A percentile compares a stretch with the other conserved stretches of the same genome.
These are phyloP conservation scores for Orthosia cruda DNA, from an alignment of 2,888 invertebrate species.

Conservation along the genomic window DNA sequence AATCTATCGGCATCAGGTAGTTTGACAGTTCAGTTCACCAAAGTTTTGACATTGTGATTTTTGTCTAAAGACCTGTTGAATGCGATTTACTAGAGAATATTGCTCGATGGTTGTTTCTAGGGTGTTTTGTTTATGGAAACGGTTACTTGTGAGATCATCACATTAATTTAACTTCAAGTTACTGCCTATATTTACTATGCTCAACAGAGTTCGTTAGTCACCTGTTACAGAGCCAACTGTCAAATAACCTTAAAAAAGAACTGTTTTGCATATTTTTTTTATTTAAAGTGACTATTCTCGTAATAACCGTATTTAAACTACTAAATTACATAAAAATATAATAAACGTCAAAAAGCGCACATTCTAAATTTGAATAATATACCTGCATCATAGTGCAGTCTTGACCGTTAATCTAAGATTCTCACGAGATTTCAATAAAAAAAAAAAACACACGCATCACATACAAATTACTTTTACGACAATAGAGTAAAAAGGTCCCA, in stretches of 20 bases:
- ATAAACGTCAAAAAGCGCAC: constrained; percentile 3
- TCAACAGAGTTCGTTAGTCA: constrained; percentile 3
- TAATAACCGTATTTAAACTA: background rate
- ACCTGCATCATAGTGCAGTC: constrained; percentile 38
- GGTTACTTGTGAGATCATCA: background rate
- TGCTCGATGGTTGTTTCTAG: background rate
- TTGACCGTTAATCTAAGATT: constrained; percentile 66
- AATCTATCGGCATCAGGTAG: background rate
- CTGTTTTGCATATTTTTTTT: constrained; percentile 1
- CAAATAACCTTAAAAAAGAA: constrained; percentile 1
- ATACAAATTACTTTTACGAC: constrained; percentile 74
- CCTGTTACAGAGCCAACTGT: background rate
- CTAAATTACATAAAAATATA: constrained; percentile 12
- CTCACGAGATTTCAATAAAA: constrained; percentile 70
- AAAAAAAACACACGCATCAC: constrained; percentile 51
- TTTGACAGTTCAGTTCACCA: background rate
- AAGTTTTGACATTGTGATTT: background rate
- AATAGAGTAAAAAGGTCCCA: constrained; percentile 55
- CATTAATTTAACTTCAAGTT: background rate
- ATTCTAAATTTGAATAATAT: constrained; percentile 51
- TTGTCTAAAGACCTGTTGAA: background rate
- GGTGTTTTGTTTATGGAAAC: background rate
- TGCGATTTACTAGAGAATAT: background rate
- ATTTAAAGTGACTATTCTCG: background rate
- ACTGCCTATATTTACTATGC: background rate